These are phyloP conservation scores for Rhipidura dahli DNA, from an alignment of 2,113 vertebrate species.

Conservation along the genomic window DNA sequence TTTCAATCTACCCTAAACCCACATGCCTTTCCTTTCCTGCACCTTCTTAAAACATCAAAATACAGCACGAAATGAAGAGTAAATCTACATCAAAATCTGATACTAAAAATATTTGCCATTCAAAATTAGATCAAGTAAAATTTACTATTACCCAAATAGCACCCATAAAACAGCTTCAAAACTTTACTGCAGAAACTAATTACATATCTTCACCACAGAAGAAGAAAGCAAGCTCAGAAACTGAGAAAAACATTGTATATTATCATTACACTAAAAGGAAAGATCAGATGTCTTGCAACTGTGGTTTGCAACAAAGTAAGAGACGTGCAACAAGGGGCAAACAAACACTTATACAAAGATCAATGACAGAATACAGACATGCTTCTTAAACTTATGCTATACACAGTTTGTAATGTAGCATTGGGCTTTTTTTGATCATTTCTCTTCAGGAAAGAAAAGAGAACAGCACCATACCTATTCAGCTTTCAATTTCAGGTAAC, in stretches of 20 bases:
- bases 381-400: neutral
- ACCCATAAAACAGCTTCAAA: neutral
- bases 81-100: neutral
- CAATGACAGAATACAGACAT: neutral
- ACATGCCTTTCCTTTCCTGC: neutral
- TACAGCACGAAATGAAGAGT: neutral
- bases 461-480: neutral
- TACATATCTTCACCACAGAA: neutral
- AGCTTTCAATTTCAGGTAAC: neutral
- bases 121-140: neutral
- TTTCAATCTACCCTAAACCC: neutral
- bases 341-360: neutral
- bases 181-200: neutral
- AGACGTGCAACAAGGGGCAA: neutral
- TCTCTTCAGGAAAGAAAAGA: neutral
- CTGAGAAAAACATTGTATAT: neutral
- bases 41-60: neutral
- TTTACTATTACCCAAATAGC: neutral
- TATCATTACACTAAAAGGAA: neutral
- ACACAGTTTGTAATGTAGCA: neutral
- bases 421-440: neutral
- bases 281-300: neutral
- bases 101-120: neutral
- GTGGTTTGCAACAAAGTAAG: neutral
- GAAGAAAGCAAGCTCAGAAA: neutral